phyloP scores from a whole-genome alignment of 1,140 invertebrate species.

The Papilio polyxenes region DNA sequence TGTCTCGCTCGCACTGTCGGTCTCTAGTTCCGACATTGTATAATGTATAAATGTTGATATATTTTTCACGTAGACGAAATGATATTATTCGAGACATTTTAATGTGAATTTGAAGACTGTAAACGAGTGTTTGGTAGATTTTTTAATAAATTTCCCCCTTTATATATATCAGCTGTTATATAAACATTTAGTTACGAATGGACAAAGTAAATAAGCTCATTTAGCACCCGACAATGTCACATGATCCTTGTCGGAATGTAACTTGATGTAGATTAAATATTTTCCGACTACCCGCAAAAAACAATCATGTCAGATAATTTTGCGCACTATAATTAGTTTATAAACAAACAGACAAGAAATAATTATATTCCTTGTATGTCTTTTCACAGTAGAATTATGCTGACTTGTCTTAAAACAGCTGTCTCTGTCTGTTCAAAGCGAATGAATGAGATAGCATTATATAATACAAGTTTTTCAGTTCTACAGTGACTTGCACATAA shows the following conservation, averaged over 20 bases:
- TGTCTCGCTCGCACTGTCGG: not conserved
- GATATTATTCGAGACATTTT: constrained; percentile 27
- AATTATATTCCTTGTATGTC: not conserved
- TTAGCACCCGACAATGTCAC: not conserved
- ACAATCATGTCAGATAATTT: not conserved
- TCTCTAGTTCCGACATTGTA: constrained; percentile 3
- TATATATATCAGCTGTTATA: not conserved
- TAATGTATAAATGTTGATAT: constrained; percentile 30
- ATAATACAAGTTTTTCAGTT: not conserved
- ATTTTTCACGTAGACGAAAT: constrained; percentile 1
- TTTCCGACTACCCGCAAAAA: not conserved
- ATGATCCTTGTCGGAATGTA: not conserved
- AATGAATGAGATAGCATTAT: not conserved
- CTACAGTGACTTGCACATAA: not conserved
- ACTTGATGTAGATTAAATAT: no score
- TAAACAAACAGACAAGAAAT: not conserved
- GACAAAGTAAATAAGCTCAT: no score
- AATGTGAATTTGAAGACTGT: constrained; percentile 22
- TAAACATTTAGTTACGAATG: no score
- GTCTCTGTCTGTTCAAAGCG: not conserved
- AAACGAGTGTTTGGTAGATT: constrained; percentile 19
- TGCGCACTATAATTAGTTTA: not conserved
- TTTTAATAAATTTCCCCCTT: no score
- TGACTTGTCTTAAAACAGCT: not conserved
- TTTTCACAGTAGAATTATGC: not conserved